These are phyloP conservation scores for Pseudochromis fuscus DNA, from an alignment of 2,797 vertebrate genomes.

Conservation along the genomic window DNA sequence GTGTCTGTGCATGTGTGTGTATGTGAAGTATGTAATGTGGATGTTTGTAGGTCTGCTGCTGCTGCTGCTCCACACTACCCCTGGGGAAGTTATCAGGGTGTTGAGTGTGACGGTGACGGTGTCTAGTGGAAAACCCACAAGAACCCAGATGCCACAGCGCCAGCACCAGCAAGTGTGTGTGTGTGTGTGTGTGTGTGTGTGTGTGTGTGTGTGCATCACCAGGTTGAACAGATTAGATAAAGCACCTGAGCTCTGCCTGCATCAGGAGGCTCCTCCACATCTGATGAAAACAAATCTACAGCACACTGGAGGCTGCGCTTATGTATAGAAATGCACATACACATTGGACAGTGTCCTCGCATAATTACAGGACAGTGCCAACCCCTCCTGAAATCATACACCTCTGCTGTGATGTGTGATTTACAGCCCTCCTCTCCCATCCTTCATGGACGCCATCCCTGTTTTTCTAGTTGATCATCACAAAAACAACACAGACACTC, in stretches of 20 bases:
- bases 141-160: slow-evolving; percentile 10
- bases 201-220: slow-evolving; percentile 13
- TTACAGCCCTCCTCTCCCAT: slow-evolving; percentile 8
- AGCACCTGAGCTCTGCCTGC: slow-evolving; percentile 25
- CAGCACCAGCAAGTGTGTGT: slow-evolving; percentile 29
- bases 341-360: too few species aligned
- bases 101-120: slow-evolving; percentile 44
- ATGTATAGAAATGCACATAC: not conserved
- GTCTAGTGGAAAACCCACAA: slow-evolving; percentile 45
- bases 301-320: not conserved
- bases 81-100: slow-evolving; percentile 43
- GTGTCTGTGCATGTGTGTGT: slow-evolving; percentile 24
- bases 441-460: not conserved
- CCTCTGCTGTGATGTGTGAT: slow-evolving; percentile 22
- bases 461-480: slow-evolving; percentile 40
- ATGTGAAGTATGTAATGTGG: slow-evolving; percentile 36
- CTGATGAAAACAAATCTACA: slow-evolving; percentile 25
- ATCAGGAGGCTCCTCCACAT: not conserved
- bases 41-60: slow-evolving; percentile 25
- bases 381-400: not conserved
- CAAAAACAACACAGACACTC: slow-evolving; percentile 41
- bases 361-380: not conserved
- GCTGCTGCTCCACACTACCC: slow-evolving; percentile 10
- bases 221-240: slow-evolving; percentile 44
- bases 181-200: slow-evolving; percentile 26